phyloP scores from a whole-genome alignment of 2,113 vertebrate species.

The Polypterus bichir region DNA sequence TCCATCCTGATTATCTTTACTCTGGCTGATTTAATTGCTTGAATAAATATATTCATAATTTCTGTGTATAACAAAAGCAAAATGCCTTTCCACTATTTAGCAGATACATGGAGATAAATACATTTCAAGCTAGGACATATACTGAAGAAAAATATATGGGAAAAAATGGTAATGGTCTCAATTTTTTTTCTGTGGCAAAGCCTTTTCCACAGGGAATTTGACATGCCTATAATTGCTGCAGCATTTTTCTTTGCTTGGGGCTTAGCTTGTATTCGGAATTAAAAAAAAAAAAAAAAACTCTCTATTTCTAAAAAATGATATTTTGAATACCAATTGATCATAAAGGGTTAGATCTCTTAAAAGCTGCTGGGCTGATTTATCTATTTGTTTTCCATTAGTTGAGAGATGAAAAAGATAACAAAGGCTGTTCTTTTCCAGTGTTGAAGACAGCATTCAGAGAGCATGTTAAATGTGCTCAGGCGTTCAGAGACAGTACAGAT shows the following conservation, averaged over 20 bases:
- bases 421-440: slow-evolving; percentile 24
- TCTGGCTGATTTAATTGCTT: background rate
- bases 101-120: background rate
- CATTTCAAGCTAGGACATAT: background rate
- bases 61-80: background rate
- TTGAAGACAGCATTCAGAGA: slow-evolving; percentile 52
- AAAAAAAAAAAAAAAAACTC: slow-evolving; percentile 35
- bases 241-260: slow-evolving; percentile 32
- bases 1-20: background rate
- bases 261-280: slow-evolving; percentile 29
- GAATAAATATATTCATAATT: too few species aligned
- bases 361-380: slow-evolving; percentile 43
- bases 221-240: slow-evolving; percentile 41
- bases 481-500: slow-evolving; percentile 54
- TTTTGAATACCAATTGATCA: slow-evolving; percentile 37
- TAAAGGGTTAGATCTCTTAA: slow-evolving; percentile 44
- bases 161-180: slow-evolving; percentile 6
- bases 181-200: slow-evolving; percentile 34
- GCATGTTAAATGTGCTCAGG: slow-evolving; percentile 53
- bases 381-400: slow-evolving; percentile 38
- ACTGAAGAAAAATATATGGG: background rate
- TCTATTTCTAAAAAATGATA: background rate
- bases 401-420: slow-evolving; percentile 27
- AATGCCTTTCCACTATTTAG: background rate
- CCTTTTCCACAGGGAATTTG: slow-evolving; percentile 58